Evolutionary conservation across 2,888 invertebrate genomes (phyloP), one percentile per base, ranked within the genome.

Genomic region (Coelogynopora nodosa): DNA sequence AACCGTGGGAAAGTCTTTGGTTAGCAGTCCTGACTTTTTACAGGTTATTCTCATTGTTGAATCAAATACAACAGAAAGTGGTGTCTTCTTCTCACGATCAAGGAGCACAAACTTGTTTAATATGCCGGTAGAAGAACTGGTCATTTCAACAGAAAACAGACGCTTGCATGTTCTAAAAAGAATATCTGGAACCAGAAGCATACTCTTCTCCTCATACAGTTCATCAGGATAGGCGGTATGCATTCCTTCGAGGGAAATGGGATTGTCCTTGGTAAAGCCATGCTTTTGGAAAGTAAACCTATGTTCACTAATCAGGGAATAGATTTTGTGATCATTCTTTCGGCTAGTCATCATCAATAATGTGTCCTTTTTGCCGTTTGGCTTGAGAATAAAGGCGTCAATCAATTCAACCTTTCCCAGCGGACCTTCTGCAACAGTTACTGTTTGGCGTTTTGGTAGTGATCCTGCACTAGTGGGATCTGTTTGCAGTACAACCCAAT

Each of bases 201-300:
- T 23, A 23, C 67, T 28, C 26, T 74, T 87, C 18, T 87, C 87
- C n/a, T 67, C 85, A 23, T 30, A 28, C 31, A 87, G 30, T 5
- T 87, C 87, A 23, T 87, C 87, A 0, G 87, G 87, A 67, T 67
- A 87, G n/a, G 87, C 87, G 1, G 87, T 87, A 28, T 87, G 29
- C 86, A 87, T 87, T 30, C 87, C 87, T 74, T 87, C 87, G 13
- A 87, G 80, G 13, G 30, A n/a, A 26, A 87, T 87, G 23, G 87
- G 87, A 0, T 30, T 87, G n/a, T 80, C 87, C 67, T 87, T 29
- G n/a, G 10, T n/a, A n/a, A 87, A 67, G 0, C 87, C 87, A 30
- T 87, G 81, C 81, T 80, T 67, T 26, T 87, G 31, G 31, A 74
- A 87, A 18, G 67, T 18, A 27, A 87, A 87, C 28, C 67, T 26